phyloP scores from a whole-genome alignment of 2,797 vertebrate genomes.

The Malacoraja senta region DNA sequence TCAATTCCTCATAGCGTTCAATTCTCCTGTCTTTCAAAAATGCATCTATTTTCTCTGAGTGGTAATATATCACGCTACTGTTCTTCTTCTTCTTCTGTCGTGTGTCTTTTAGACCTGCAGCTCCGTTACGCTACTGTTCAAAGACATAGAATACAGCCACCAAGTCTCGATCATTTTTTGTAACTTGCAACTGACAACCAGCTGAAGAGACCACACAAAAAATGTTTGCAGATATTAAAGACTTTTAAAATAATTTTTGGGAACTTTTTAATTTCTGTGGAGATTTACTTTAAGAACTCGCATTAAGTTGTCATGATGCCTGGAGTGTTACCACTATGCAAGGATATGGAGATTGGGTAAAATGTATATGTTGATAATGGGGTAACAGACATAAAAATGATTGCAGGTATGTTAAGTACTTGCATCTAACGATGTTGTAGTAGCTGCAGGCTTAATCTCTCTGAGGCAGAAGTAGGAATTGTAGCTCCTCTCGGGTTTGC shows the following conservation, averaged over 20 bases:
- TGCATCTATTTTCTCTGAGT: too few species aligned
- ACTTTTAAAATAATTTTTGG: neutral
- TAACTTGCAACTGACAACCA: neutral
- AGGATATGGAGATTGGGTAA: neutral
- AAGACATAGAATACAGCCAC: neutral
- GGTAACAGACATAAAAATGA: neutral
- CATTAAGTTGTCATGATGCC: neutral
- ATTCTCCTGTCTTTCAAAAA: too few species aligned
- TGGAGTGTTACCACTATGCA: neutral
- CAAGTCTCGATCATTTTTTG: neutral
- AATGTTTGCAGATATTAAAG: neutral
- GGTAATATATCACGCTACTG: too few species aligned
- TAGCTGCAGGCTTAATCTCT: neutral
- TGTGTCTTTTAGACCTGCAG: too few species aligned
- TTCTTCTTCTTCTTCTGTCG: too few species aligned
- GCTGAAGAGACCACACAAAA: neutral
- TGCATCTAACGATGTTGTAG: neutral
- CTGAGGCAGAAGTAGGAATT: neutral
- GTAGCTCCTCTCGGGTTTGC: too few species aligned
- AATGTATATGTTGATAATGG: neutral
- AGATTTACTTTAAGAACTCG: neutral
- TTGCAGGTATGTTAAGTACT: neutral
- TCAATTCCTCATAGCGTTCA: too few species aligned
- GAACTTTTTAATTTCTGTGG: constrained; percentile 2
- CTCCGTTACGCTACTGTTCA: too few species aligned